Conservation (phyloP, 2,797 vertebrate genomes). For the Sebastes reedi region DNA sequence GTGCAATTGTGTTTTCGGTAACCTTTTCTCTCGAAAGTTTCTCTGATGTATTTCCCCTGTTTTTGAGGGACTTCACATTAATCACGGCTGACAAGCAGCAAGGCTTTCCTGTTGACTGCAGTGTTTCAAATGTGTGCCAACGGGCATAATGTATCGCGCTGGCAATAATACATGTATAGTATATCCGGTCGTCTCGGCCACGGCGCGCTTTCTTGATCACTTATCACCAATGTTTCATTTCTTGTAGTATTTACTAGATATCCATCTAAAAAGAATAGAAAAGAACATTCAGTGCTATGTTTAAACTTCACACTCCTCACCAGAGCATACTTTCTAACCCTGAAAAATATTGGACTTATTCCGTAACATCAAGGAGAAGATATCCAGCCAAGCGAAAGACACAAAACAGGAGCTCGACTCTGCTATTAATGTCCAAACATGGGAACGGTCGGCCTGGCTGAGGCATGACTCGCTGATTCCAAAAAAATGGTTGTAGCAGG, state of each 20-base stretch:
- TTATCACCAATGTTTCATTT: slow-evolving; percentile 29
- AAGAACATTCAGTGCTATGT: not conserved
- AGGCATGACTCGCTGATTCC: slow-evolving; percentile 36
- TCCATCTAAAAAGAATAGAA: slow-evolving; percentile 10
- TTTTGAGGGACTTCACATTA: slow-evolving; percentile 70
- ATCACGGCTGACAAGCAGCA: slow-evolving; percentile 69
- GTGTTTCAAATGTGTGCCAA: slow-evolving; percentile 48
- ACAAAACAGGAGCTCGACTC: slow-evolving; percentile 45
- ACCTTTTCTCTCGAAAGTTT: slow-evolving; percentile 63
- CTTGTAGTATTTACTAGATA: not conserved
- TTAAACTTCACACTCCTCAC: slow-evolving; percentile 9
- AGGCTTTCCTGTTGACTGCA: slow-evolving; percentile 57
- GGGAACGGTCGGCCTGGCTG: slow-evolving; percentile 29
- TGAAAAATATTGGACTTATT: slow-evolving; percentile 3
- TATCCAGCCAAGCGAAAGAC: slow-evolving; percentile 52
- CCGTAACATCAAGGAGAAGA: slow-evolving; percentile 40
- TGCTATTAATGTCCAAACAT: slow-evolving; percentile 62
- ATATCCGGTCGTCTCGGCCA: slow-evolving; percentile 37
- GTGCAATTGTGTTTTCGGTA: slow-evolving; percentile 54
- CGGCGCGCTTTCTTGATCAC: slow-evolving; percentile 15
- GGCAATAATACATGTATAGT: slow-evolving; percentile 37
- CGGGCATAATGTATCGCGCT: slow-evolving; percentile 39
- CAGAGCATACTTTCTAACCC: slow-evolving; percentile 24
- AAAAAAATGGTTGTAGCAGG: slow-evolving; percentile 32
- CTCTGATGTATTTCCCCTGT: slow-evolving; percentile 64